phyloP scores from a whole-genome alignment of 2,113 vertebrate species.

The Diphyllodes magnificus region DNA sequence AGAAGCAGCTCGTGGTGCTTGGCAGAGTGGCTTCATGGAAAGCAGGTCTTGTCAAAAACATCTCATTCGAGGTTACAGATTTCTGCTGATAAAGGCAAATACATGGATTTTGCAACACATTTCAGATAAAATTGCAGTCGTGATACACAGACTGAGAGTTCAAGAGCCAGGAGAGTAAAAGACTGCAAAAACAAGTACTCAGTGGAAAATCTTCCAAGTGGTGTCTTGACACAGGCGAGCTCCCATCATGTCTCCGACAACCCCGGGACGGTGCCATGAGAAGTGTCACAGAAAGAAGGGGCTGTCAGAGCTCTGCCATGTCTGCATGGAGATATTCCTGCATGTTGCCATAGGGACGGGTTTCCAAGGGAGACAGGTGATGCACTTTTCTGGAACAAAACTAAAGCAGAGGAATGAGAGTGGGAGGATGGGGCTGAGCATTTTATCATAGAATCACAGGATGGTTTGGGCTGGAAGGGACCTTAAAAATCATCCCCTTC shows the following conservation, averaged over 20 bases:
- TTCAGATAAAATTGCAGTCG: background rate
- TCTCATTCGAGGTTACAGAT: background rate
- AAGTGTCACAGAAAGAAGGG: background rate
- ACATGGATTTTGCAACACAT: background rate
- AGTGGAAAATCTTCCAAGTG: background rate
- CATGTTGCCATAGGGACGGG: background rate
- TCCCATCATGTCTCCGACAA: background rate
- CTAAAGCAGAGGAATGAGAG: background rate
- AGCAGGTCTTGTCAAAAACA: background rate
- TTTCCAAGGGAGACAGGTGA: background rate
- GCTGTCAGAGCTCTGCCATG: background rate
- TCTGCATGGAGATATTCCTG: background rate
- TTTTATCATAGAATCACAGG: fast-evolving
- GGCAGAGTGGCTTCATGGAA: background rate
- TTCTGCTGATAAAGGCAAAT: background rate
- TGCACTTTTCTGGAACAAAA: background rate
- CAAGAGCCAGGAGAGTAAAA: background rate
- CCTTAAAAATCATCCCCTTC: fast-evolving
- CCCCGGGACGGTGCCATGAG: background rate
- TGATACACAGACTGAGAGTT: background rate
- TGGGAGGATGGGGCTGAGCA: background rate
- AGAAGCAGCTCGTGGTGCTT: background rate
- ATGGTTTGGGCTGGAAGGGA: background rate
- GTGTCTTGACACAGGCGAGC: background rate
- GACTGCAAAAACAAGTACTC: background rate